A percentile compares a stretch with the other conserved stretches of the same genome.
Evolutionary conservation across 2,797 vertebrate species (phyloP).

Genomic region (Todus mexicanus): DNA sequence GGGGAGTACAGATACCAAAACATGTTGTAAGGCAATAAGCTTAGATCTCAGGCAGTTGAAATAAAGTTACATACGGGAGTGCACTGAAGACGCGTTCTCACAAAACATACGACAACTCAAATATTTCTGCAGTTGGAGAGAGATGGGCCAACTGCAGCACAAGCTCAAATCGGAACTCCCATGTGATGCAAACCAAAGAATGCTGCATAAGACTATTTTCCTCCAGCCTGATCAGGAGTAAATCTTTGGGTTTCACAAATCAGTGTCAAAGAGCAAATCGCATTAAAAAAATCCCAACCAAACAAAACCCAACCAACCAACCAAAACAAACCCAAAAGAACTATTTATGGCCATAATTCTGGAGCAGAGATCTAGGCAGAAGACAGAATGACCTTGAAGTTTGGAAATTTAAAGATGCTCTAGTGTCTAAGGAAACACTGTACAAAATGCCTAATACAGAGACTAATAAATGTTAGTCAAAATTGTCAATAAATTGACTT

Average conservation of each 20-base stretch:
- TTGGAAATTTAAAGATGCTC: background rate
- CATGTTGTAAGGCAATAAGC: background rate
- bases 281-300: background rate
- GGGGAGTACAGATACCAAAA: background rate
- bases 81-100: background rate
- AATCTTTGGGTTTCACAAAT: background rate
- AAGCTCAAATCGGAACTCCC: background rate
- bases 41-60: background rate
- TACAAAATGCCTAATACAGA: background rate
- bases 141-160: background rate
- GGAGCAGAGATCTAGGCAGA: background rate
- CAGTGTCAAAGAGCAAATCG: background rate
- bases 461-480: background rate
- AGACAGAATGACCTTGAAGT: background rate
- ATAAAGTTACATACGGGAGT: background rate
- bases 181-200: background rate
- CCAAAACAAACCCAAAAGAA: background rate
- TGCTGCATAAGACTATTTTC: fast-evolving
- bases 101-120: background rate
- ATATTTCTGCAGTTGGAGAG: background rate
- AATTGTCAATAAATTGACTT: background rate
- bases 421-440: background rate
- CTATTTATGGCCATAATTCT: background rate
- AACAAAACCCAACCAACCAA: background rate
- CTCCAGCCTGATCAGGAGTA: background rate